phyloP scores from a whole-genome alignment of 1,140 invertebrate genomes.

The Tetraneura akinire region DNA sequence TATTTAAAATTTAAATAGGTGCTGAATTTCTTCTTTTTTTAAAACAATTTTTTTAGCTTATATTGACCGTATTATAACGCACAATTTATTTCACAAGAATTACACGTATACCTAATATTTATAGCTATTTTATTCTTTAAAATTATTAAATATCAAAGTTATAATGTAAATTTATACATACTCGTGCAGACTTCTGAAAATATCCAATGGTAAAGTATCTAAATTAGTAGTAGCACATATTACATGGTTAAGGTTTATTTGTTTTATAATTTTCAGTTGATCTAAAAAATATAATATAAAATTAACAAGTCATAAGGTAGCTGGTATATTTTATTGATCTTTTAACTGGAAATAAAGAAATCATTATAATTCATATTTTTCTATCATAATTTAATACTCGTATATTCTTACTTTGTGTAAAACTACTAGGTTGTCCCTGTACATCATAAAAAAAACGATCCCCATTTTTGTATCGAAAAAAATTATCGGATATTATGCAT shows the following conservation, averaged over 20 bases:
- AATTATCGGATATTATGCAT: slow-evolving; percentile 94
- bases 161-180: slow-evolving; percentile 23
- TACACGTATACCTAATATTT: too few species aligned
- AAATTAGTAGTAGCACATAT: slow-evolving; percentile 41
- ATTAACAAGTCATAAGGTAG: too few species aligned
- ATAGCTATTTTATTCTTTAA: too few species aligned
- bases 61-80: too few species aligned
- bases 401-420: slow-evolving; percentile 74
- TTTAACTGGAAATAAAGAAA: too few species aligned
- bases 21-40: too few species aligned
- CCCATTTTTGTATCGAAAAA: slow-evolving; percentile 83
- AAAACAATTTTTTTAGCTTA: too few species aligned
- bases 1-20: too few species aligned
- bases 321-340: too few species aligned
- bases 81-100: too few species aligned
- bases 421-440: slow-evolving; percentile 74
- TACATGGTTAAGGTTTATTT: slow-evolving; percentile 33
- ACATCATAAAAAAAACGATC: slow-evolving; percentile 83
- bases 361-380: neutral
- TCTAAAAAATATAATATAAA: slow-evolving; percentile 21
- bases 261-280: slow-evolving; percentile 31
- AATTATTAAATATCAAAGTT: too few species aligned
- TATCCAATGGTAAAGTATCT: slow-evolving; percentile 2
- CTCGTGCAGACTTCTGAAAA: slow-evolving; percentile 25
- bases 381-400: too few species aligned